A percentile compares a stretch with the other conserved stretches of the same genome.
Conservation (phyloP, 2,113 vertebrate species). For the Andinoacara biseriatus region DNA sequence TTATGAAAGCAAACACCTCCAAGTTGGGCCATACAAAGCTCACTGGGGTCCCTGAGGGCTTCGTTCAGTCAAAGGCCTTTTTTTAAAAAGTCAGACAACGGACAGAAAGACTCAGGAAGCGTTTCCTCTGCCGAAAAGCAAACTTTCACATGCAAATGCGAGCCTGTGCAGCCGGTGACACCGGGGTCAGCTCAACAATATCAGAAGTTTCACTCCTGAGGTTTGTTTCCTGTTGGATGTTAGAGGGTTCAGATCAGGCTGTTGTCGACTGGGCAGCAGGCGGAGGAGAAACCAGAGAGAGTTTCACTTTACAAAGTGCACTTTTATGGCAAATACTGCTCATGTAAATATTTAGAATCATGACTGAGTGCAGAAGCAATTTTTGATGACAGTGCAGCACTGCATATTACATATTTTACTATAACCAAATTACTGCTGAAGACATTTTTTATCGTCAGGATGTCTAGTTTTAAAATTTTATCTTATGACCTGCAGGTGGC, state of each 20-base stretch:
- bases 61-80: conserved; percentile 62
- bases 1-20: conserved; percentile 66
- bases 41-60: conserved; percentile 35
- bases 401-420: background rate
- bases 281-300: background rate
- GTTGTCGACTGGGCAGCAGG: background rate
- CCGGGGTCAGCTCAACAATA: background rate
- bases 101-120: conserved; percentile 41
- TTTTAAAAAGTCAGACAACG: conserved; percentile 3
- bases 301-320: background rate
- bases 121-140: conserved; percentile 23
- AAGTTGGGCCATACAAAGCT: conserved; percentile 45
- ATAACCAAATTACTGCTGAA: background rate
- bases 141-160: conserved; percentile 54
- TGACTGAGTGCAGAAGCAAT: background rate
- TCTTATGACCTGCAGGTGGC: background rate
- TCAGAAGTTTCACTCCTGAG: background rate
- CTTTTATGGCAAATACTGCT: background rate
- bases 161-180: conserved; percentile 11
- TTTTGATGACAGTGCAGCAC: background rate
- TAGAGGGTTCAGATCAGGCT: conserved; percentile 9
- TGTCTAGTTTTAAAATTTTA: background rate
- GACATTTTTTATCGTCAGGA: no score
- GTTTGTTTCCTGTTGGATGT: conserved; percentile 1
- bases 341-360: background rate